A percentile compares a stretch with the other conserved stretches of the same genome.
phyloP scores from a whole-genome alignment of 2,797 vertebrate species.

The Ctenosaura bakeri region DNA sequence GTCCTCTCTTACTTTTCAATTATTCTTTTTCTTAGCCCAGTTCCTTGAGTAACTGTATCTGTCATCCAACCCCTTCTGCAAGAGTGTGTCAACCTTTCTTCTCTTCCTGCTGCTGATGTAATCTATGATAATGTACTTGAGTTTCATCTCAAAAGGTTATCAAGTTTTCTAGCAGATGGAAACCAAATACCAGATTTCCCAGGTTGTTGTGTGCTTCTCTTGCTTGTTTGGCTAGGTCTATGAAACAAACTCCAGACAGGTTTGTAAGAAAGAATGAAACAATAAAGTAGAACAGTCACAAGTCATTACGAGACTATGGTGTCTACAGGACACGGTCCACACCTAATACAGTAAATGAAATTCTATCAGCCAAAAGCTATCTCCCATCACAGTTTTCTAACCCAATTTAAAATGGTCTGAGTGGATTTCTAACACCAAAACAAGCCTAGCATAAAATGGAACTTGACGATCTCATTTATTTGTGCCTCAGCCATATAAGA shows the following conservation, averaged over 20 bases:
- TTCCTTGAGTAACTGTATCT: background rate
- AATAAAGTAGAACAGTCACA: conserved; percentile 32
- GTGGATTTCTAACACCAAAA: conserved; percentile 7
- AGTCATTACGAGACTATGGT: background rate
- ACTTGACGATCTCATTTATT: conserved; percentile 40
- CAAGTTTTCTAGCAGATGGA: background rate
- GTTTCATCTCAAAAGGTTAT: background rate
- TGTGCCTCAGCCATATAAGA: conserved; percentile 43
- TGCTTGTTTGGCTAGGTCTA: conserved; percentile 16
- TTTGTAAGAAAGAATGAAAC: conserved; percentile 38
- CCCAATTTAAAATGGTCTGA: conserved; percentile 44
- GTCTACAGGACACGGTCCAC: conserved; percentile 6
- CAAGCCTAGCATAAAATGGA: conserved; percentile 41
- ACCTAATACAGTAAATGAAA: conserved; percentile 29
- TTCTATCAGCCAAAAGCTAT: conserved; percentile 13
- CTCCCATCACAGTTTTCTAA: background rate
- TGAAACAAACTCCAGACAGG: conserved; percentile 26
- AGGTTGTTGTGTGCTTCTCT: background rate
- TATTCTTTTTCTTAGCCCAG: background rate
- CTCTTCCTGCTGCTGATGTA: background rate
- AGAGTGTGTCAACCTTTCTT: background rate
- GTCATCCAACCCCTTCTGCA: background rate
- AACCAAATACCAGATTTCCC: background rate
- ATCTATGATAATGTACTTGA: background rate
- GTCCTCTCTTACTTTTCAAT: background rate